phyloP scores from a whole-genome alignment of 2,797 vertebrate species.

The Macropus fuliginosus region DNA sequence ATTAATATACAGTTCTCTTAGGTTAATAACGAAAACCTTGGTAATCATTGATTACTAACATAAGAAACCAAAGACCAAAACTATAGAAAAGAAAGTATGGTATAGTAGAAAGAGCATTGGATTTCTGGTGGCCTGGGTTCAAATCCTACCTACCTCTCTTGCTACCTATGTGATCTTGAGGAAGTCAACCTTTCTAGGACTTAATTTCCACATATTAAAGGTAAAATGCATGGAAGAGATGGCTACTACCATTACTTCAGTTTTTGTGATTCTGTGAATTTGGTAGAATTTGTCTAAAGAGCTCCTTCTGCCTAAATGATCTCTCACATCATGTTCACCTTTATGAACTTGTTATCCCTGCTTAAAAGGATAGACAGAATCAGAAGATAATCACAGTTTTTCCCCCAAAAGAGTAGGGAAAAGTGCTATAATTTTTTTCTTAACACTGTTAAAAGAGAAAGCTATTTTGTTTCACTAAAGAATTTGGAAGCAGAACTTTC shows the following conservation, averaged over 20 bases:
- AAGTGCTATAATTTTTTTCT: too few relatives aligned
- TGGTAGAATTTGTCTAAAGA: not conserved
- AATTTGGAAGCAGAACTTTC: too few relatives aligned
- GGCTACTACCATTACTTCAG: not conserved
- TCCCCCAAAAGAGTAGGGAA: too few relatives aligned
- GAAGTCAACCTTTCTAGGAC: too few relatives aligned
- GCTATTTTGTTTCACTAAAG: too few relatives aligned
- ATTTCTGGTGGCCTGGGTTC: not conserved
- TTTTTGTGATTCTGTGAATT: not conserved
- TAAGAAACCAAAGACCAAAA: not conserved
- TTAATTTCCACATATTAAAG: not conserved
- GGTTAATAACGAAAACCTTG: not conserved
- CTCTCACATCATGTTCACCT: not conserved
- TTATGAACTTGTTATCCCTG: not conserved
- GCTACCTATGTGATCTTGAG: too few relatives aligned
- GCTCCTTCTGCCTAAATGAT: not conserved
- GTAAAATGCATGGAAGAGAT: not conserved
- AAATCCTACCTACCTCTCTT: too few relatives aligned
- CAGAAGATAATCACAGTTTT: too few relatives aligned
- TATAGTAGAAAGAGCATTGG: too few relatives aligned
- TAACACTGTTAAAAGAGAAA: too few relatives aligned
- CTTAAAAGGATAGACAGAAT: too few relatives aligned
- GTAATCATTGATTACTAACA: not conserved
- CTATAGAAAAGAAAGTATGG: not conserved
- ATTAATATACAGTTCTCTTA: not conserved